A percentile compares a stretch with the other conserved stretches of the same genome.
Conservation (phyloP, 2,888 invertebrate genomes). For the Molanna angustata region DNA sequence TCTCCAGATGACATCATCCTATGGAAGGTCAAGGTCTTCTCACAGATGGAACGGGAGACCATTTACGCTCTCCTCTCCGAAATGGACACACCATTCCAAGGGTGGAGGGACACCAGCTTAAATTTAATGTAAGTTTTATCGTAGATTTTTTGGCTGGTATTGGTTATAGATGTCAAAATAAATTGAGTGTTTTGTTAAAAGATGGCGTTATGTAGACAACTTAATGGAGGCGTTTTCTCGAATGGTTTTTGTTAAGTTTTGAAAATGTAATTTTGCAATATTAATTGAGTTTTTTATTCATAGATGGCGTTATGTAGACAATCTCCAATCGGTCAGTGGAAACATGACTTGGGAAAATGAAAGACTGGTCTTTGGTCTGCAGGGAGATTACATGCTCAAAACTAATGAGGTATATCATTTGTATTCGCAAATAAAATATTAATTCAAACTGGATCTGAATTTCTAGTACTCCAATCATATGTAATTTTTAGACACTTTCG, state of each 20-base stretch:
- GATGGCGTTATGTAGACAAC: no score
- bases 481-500: no score
- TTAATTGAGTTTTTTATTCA: no score
- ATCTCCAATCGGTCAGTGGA: slow-evolving; percentile 51
- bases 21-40: slow-evolving; percentile 59
- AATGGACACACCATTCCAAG: slow-evolving; percentile 56
- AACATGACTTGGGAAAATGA: slow-evolving; percentile 56
- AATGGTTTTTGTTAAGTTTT: no score
- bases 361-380: slow-evolving; percentile 46
- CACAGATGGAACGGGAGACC: slow-evolving; percentile 51
- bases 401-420: slow-evolving; percentile 41
- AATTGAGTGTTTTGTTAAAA: no score
- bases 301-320: slow-evolving; percentile 55
- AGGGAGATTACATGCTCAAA: slow-evolving; percentile 50
- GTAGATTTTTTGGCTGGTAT: no score
- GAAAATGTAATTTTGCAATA: no score
- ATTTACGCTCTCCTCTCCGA: slow-evolving; percentile 53
- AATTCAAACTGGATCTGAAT: no score
- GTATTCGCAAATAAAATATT: not conserved
- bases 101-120: slow-evolving; percentile 58
- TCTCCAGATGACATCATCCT: slow-evolving; percentile 61
- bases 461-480: no score
- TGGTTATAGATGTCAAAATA: no score
- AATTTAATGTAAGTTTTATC: slow-evolving; percentile 53
- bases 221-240: no score